Base-by-base conservation (phyloP, 2,888 invertebrate species). In the Sarcophaga carnaria region DNA sequence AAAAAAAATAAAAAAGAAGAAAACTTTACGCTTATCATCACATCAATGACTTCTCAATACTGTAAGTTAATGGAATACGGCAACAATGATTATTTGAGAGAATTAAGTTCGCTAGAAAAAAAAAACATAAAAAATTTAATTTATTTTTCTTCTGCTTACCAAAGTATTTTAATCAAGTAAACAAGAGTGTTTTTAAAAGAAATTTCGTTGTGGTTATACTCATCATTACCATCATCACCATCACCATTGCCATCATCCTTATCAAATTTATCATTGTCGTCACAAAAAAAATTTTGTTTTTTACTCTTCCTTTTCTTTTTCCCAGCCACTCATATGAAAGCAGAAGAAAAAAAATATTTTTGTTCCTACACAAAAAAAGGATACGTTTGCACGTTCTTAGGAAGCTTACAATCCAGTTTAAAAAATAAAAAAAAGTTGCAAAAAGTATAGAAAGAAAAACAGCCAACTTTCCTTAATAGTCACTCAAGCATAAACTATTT, bases 401-500 rank as follows among this genome's bases (percentile, higher is more conserved):
- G 3, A 78, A 83, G 66, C 62, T 54, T 49, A 67, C 37, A 67
- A 66, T 83, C 71, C 25, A 37, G 5, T n/a, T 25, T 47, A 59
- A 17, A 49, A 62, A 64, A 47, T 17, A 25, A 4, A 74, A 74
- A 20, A 70, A 80, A 27, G 37, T 63, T 66, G 37, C 8, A 37
- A 66, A 80, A 37, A 37, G 37, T 37, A 27, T 12, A 37, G 64
- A 64, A 47, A 45, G n/a, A 25, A 64, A 80, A 27, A 45, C 71
- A 71, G 3, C 37, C 37, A 66, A 80, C 76, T 76, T 71, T 76
- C 22, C 75, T 64, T 70, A 45, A 59, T 45, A 76, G 49, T 83
- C 70, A 76, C 54, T 83, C 75, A 86, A 72, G 76, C 79, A 78
- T 77, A 80, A 86, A 80, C 77, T 83, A 71, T 80, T 72, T 64